Evolutionary conservation across 2,797 vertebrate genomes (phyloP), one percentile per base, ranked within the genome.

Genomic region (Brachyalestes nurse): DNA sequence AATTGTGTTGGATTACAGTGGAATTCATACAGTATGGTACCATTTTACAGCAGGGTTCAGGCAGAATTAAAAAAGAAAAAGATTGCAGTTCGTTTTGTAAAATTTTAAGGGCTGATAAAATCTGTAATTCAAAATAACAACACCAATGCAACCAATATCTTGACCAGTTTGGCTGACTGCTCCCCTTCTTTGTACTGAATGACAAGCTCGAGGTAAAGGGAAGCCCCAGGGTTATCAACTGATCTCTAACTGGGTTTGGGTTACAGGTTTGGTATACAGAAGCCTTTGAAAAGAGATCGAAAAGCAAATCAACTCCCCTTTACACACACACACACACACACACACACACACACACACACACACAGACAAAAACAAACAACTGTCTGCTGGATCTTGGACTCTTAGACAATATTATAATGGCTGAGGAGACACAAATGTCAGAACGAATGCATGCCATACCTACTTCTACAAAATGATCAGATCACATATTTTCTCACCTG

Each of bases 401-500:
- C 91, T 84, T 88, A 89, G 87, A 80, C 84, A 67, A 79, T 86
- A 89, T 93, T 91, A 91, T 88, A 81, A 87, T 82, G 84, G 83
- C 76, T 88, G 86, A 91, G 90, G 89, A 71, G 12, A 72, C 90
- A 87, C 84, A 83, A 89, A 90, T 87, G 90, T 92, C 81, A 60
- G 53, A 92, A 89, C 89, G 92, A 93, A 90, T 90, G 83, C 89
- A 93, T 94, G 92, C 91, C 89, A 93, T 94, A 92, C 91, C 90
- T 91, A 62, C 85, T 83, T 82, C 21, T 2, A 82, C 83, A 84
- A 84, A 83, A 89, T 90, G 92, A 94, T 93, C 91, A 83, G 88
- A 88, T 92, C 86, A 90, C 91, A 89, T 51, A 77, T 82, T 87
- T 80, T 75, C 66, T 66, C 23, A 25, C 72, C 9, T 65, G 4